Conservation (phyloP, 2,113 vertebrate genomes). For the Pseudorectes ferrugineus region DNA sequence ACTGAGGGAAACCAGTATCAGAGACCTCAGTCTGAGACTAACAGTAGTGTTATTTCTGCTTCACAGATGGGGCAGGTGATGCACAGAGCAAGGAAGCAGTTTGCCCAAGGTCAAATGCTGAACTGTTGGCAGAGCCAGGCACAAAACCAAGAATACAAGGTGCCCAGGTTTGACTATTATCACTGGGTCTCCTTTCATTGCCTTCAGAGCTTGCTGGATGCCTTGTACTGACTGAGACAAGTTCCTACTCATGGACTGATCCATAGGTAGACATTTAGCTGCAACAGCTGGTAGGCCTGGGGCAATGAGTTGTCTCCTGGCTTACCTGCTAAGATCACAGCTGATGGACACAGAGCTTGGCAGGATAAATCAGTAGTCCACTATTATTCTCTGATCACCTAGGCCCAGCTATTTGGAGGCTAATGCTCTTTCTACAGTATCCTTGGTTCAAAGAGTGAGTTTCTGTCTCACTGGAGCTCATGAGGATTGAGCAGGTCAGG, state of each 20-base stretch:
- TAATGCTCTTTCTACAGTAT: not conserved
- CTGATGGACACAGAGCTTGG: not conserved
- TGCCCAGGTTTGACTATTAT: not conserved
- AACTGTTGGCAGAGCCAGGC: not conserved
- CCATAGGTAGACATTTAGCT: not conserved
- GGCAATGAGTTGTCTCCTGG: not conserved
- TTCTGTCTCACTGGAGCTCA: not conserved
- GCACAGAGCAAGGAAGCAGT: not conserved
- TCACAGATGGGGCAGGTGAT: not conserved
- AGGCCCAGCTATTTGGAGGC: not conserved
- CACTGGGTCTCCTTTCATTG: not conserved
- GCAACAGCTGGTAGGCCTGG: not conserved
- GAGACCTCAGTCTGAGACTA: not conserved
- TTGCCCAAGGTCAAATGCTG: constrained; percentile 9
- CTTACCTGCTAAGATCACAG: not conserved
- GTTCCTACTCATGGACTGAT: not conserved
- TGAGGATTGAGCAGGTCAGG: constrained; percentile 1
- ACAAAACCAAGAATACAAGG: not conserved
- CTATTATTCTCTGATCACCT: not conserved
- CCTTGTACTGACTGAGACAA: not conserved
- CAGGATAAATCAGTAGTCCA: not conserved
- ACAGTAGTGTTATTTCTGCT: not conserved
- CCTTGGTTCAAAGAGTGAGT: not conserved
- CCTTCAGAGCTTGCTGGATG: not conserved
- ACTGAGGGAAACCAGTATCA: not conserved